These are phyloP conservation scores for Megalops atlanticus DNA, from an alignment of 2,113 vertebrate species.

Conservation along the genomic window DNA sequence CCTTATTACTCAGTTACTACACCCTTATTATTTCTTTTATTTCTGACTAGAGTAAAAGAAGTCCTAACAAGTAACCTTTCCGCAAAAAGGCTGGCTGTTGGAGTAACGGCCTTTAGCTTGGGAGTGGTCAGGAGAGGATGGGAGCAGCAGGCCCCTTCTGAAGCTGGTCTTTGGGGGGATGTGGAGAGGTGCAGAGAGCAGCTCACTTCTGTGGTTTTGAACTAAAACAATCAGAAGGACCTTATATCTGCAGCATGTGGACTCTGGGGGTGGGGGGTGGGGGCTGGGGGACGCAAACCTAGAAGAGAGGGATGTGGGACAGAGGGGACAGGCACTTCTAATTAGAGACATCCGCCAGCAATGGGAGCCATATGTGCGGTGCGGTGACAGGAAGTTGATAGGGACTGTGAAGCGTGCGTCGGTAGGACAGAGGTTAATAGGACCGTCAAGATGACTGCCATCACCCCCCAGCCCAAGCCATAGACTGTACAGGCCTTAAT, in stretches of 20 bases:
- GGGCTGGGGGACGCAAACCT: slow-evolving; percentile 18
- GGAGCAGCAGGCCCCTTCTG: no score
- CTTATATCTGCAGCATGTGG: slow-evolving; percentile 21
- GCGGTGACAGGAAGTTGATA: slow-evolving; percentile 52
- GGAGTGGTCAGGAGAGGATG: no score
- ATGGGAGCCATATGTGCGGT: slow-evolving; percentile 58
- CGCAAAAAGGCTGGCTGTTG: no score
- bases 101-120: no score
- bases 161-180: slow-evolving; percentile 21
- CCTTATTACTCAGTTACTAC: no score
- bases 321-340: slow-evolving; percentile 54
- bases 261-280: slow-evolving; percentile 25
- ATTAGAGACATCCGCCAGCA: slow-evolving; percentile 54
- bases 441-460: slow-evolving; percentile 36
- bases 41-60: no score
- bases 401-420: slow-evolving; percentile 32
- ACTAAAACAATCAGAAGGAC: slow-evolving; percentile 15
- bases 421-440: slow-evolving; percentile 49
- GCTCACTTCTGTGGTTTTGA: slow-evolving; percentile 6
- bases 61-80: no score
- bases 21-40: no score
- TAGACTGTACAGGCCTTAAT: neutral
- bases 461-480: slow-evolving; percentile 9
- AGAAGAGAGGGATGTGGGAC: slow-evolving; percentile 42
- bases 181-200: neutral